These are phyloP conservation scores for Eumeta japonica DNA, from an alignment of 1,140 invertebrate species.

Conservation along the genomic window DNA sequence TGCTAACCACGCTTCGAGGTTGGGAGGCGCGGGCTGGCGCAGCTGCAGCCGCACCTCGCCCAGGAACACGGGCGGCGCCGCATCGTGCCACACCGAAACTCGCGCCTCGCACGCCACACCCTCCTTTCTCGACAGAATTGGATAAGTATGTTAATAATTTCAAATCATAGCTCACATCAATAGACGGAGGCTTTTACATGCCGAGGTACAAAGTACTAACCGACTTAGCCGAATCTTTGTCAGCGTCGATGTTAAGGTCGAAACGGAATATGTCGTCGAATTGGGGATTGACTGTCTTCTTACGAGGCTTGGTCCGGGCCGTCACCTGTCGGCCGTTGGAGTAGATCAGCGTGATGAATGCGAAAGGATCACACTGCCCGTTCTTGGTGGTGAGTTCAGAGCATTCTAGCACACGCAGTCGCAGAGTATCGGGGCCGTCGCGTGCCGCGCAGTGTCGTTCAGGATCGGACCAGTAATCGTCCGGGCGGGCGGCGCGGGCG, in stretches of 20 bases:
- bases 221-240: constrained; percentile 57
- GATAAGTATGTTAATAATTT: too few species aligned
- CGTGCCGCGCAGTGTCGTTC: constrained; percentile 47
- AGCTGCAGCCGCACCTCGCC: constrained; percentile 82
- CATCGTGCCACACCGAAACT: constrained; percentile 83
- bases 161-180: too few species aligned
- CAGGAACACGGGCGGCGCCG: constrained; percentile 70
- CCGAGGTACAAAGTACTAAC: too few species aligned
- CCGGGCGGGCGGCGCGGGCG: constrained; percentile 45
- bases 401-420: constrained; percentile 74
- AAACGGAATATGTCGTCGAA: constrained; percentile 88
- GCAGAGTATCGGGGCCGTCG: constrained; percentile 49
- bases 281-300: constrained; percentile 85
- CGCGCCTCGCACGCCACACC: constrained; percentile 65
- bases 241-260: constrained; percentile 69
- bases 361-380: constrained; percentile 88
- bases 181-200: too few species aligned
- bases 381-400: constrained; percentile 85
- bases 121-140: too few species aligned
- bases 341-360: constrained; percentile 76
- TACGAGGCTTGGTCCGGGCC: constrained; percentile 82
- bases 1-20: constrained; percentile 40
- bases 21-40: constrained; percentile 57
- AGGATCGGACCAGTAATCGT: constrained; percentile 53
- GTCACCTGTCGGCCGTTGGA: constrained; percentile 77